Conservation (phyloP, 2,113 vertebrate species). For the Oreocharis arfaki region DNA sequence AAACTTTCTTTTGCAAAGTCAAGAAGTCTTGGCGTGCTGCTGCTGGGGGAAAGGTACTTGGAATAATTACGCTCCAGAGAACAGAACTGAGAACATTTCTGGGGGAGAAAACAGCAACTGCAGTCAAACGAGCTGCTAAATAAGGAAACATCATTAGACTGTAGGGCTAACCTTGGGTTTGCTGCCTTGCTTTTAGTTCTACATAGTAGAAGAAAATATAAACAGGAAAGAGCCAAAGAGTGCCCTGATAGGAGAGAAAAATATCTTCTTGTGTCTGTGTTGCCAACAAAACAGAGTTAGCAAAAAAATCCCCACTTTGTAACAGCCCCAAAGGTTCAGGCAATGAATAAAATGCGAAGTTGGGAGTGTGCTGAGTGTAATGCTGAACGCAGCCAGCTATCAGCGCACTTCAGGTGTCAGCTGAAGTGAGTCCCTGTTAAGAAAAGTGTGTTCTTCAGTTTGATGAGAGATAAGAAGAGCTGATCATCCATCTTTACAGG, state of each 20-base stretch:
- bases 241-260: not conserved
- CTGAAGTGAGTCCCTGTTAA: not conserved
- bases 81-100: slow-evolving; percentile 12
- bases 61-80: slow-evolving; percentile 28
- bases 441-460: not conserved
- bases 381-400: not conserved
- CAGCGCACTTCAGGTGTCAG: not conserved
- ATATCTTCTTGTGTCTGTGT: not conserved
- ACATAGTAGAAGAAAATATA: not conserved
- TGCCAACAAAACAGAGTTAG: not conserved
- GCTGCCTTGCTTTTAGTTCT: slow-evolving; percentile 37
- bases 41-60: not conserved
- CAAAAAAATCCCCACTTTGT: accelerated
- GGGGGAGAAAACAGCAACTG: slow-evolving; percentile 7
- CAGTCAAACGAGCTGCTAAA: slow-evolving; percentile 42
- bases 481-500: not conserved
- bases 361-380: accelerated
- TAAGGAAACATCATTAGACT: slow-evolving; percentile 51
- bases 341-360: not conserved
- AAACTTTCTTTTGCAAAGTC: not conserved
- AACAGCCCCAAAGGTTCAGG: not conserved
- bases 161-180: slow-evolving; percentile 30
- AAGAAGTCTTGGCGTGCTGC: not conserved
- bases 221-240: slow-evolving; percentile 49
- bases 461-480: not conserved